A percentile compares a stretch with the other conserved stretches of the same genome.
Conservation (phyloP, 2,888 invertebrate genomes). For the Psylliodes chrysocephalus region DNA sequence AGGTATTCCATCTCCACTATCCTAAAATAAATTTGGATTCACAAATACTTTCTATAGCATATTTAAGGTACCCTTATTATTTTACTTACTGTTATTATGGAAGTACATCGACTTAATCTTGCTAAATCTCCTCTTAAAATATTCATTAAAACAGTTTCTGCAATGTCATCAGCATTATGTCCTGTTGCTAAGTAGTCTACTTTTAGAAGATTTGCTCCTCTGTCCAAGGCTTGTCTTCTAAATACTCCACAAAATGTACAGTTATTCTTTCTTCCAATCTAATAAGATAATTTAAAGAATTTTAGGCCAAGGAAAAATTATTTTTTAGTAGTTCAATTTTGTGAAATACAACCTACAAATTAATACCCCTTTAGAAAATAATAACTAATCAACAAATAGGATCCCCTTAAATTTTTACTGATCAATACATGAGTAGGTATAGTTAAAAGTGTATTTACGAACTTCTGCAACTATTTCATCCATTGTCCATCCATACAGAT, state of each 20-base stretch:
- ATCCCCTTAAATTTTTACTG: no score
- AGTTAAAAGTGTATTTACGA: no score
- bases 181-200: constrained; percentile 97
- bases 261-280: constrained; percentile 90
- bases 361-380: no score
- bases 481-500: constrained; percentile 99
- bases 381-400: no score
- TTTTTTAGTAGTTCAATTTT: no score
- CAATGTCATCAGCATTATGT: constrained; percentile 97
- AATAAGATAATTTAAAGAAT: no score
- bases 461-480: constrained; percentile 94
- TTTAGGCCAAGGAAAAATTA: no score
- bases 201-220: constrained; percentile 88
- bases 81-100: constrained; percentile 84
- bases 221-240: constrained; percentile 92
- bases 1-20: constrained; percentile 84
- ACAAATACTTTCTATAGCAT: no score
- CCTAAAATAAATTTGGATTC: constrained; percentile 67
- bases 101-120: constrained; percentile 89
- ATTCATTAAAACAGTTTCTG: constrained; percentile 98
- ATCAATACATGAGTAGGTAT: no score
- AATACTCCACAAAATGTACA: constrained; percentile 98
- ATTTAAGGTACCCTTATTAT: no score
- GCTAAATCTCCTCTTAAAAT: constrained; percentile 96
- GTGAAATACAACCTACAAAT: no score